These are phyloP conservation scores for Azemiops feae DNA, from an alignment of 2,113 vertebrate species.

Conservation along the genomic window DNA sequence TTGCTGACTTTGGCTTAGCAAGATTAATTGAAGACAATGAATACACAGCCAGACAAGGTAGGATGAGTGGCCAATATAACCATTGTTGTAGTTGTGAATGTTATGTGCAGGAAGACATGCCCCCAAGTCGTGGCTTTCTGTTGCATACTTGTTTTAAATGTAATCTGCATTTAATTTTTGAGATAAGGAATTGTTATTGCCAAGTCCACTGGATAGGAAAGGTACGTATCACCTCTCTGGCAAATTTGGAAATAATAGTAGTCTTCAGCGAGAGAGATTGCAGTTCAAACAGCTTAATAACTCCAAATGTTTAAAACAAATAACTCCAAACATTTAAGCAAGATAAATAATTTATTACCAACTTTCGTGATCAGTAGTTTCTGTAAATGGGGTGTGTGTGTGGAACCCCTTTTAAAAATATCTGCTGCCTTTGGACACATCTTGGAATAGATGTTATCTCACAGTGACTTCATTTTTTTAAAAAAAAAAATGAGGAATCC, in stretches of 20 bases:
- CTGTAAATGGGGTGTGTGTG: neutral
- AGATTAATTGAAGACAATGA: conserved; percentile 97
- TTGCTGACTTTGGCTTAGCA: conserved; percentile 94
- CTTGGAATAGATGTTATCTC: neutral
- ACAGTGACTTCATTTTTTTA: neutral
- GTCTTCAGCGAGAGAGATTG: neutral
- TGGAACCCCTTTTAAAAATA: too few relatives aligned
- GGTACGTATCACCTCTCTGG: neutral
- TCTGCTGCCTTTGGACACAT: neutral
- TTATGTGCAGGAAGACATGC: neutral
- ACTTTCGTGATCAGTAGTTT: neutral
- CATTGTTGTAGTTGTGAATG: neutral
- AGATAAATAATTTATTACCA: neutral
- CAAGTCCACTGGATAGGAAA: neutral
- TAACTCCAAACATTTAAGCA: neutral
- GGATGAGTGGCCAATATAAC: neutral
- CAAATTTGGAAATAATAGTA: neutral
- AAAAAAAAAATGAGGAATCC: neutral
- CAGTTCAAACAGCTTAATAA: neutral
- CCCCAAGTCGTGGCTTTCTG: neutral
- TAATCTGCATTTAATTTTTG: neutral
- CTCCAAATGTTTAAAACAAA: neutral
- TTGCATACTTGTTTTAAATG: neutral
- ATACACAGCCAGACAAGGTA: conserved; percentile 97
- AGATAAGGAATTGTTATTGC: neutral